These are phyloP conservation scores for Collichthys lucidus DNA, from an alignment of 2,113 vertebrate genomes.

Conservation along the genomic window DNA sequence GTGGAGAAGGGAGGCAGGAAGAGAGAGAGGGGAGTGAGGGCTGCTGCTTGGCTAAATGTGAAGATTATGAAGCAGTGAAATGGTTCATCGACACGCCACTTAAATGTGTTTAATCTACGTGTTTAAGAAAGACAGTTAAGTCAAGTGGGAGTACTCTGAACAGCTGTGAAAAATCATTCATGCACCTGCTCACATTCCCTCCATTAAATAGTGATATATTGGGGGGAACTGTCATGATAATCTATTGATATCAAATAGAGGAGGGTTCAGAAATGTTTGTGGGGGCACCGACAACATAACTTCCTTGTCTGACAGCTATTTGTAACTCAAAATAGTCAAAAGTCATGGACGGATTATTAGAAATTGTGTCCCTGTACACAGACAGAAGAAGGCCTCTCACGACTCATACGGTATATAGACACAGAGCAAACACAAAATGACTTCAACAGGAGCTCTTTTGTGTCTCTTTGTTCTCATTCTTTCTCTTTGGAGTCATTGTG, in stretches of 20 bases:
- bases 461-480: too few species aligned
- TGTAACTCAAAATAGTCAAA: neutral
- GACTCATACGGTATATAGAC: too few species aligned
- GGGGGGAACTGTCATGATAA: neutral
- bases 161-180: neutral
- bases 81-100: neutral
- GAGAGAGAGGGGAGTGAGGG: neutral
- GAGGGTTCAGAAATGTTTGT: neutral
- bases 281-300: too few species aligned
- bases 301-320: too few species aligned
- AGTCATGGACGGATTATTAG: neutral
- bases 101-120: conserved; percentile 12
- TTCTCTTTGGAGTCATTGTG: neutral
- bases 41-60: conserved; percentile 9
- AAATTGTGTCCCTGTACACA: neutral
- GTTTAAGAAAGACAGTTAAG: conserved; percentile 9
- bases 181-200: neutral
- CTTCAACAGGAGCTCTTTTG: too few species aligned
- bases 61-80: conserved; percentile 28
- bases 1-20: neutral
- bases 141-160: conserved; percentile 1
- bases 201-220: neutral
- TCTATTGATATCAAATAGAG: neutral
- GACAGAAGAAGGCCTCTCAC: too few species aligned
- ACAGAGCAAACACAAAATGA: too few species aligned